Base-by-base conservation (phyloP, 2,113 vertebrate species). In the Sinocyclocheilus anophthalmus region DNA sequence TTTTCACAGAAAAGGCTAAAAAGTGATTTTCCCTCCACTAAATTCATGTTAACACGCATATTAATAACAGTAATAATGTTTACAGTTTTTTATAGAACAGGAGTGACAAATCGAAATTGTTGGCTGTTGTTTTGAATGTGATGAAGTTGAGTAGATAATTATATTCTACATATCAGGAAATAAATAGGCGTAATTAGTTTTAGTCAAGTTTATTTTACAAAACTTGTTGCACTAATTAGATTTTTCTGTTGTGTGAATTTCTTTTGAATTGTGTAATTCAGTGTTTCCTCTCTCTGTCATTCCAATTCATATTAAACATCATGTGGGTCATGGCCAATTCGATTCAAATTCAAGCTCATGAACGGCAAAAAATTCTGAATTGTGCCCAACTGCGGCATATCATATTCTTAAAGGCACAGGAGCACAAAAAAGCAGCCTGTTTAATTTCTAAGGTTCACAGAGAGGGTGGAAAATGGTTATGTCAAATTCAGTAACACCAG, bases 381-480 rank as follows among this genome's bases (percentile, higher is more conserved):
- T 33, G 10, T 24, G 59, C n/a, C 11, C n/a, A 63, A n/a, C 55
- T 57, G 55, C 6, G 7, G 18, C 55, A 59, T 59, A 22, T 61
- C 8, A 61, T n/a, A 61, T 61, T 76, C 22, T 76, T 76, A 48
- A 75, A 75, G 72, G 42, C 72, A 9, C 42, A 76, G 12, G 24
- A 67, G 63, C 63, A 30, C 63, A 30, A 30, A 67, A 75, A 50
- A 48, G n/a, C 13, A 70, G 37, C 37, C 37, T 9, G 57, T n/a
- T 16, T 61, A 61, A n/a, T 61, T 61, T 61, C 57, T 42, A 18
- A 75, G 42, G 22, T 42, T 48, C 22, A 50, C 42, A 76, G 42
- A 76, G 13, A 76, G 42, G 73, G 73, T 76, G 73, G 42, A 76
- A 76, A 76, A 76, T 26, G 1, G 39, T 76, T 5, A 24, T 50